phyloP scores from a whole-genome alignment of 2,113 vertebrate species.

The Spheniscus mendiculus region DNA sequence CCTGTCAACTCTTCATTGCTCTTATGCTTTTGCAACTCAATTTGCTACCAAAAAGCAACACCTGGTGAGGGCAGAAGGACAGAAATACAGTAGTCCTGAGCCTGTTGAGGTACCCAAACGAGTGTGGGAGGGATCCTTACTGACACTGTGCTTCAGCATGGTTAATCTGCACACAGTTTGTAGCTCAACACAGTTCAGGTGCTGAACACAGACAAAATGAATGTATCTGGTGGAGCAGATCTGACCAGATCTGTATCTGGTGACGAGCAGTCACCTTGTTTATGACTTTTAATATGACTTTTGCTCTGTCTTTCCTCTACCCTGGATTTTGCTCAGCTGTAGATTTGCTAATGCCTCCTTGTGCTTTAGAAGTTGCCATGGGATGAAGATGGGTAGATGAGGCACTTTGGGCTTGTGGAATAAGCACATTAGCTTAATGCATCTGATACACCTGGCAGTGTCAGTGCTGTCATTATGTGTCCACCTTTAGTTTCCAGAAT shows the following conservation, averaged over 20 bases:
- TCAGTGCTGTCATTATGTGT: accelerated
- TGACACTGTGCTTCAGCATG: not conserved
- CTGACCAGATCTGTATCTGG: not conserved
- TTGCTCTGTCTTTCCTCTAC: not conserved
- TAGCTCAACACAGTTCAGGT: not conserved
- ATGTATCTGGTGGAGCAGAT: not conserved
- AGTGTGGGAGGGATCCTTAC: not conserved
- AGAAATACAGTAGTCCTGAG: not conserved
- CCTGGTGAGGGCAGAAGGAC: not conserved
- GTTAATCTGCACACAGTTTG: not conserved
- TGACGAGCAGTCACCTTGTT: not conserved
- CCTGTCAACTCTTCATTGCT: not conserved
- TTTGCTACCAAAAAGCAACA: not conserved
- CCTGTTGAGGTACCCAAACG: accelerated
- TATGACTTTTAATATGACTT: not conserved
- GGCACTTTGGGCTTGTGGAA: not conserved
- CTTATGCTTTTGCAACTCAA: not conserved
- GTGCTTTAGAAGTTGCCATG: not conserved
- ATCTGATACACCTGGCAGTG: not conserved
- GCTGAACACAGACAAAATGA: not conserved
- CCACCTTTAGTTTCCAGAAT: not conserved
- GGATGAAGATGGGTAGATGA: not conserved
- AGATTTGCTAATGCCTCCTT: not conserved
- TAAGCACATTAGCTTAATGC: not conserved
- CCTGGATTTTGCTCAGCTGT: not conserved